Conservation (phyloP, 2,797 vertebrate genomes). For the Sebastes flavidus region DNA sequence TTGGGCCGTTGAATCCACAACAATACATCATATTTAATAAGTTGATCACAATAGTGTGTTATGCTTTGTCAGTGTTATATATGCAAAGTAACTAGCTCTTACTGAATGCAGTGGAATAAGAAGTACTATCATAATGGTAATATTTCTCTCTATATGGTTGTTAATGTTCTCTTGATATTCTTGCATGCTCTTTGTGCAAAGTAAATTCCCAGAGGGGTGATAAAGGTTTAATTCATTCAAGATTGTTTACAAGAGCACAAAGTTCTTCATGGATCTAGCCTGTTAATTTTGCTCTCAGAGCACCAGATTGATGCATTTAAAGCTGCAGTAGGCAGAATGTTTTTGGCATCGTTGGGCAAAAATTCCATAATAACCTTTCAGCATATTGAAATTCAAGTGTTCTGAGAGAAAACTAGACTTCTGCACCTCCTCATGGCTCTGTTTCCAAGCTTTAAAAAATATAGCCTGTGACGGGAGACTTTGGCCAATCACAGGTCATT, state of each 20-base stretch:
- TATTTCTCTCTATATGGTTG: not conserved
- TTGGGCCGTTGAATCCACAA: not conserved
- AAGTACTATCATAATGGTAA: not conserved
- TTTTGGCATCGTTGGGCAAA: too few relatives aligned
- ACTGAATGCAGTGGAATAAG: not conserved
- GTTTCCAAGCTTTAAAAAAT: too few relatives aligned
- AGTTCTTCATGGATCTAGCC: too few relatives aligned
- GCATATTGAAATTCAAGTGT: too few relatives aligned
- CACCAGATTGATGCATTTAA: not conserved
- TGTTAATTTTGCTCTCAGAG: not conserved
- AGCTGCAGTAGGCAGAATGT: accelerated
- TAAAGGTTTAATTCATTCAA: not conserved
- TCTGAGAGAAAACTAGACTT: too few relatives aligned
- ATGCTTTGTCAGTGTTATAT: not conserved
- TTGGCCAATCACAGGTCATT: too few relatives aligned
- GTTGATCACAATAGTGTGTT: not conserved
- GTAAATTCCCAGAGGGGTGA: not conserved
- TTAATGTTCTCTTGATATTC: not conserved
- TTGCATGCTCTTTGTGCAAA: not conserved
- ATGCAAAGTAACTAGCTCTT: not conserved
- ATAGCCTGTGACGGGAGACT: too few relatives aligned
- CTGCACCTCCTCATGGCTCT: too few relatives aligned
- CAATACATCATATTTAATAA: not conserved
- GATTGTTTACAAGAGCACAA: not conserved
- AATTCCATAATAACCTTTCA: too few relatives aligned